phyloP scores from a whole-genome alignment of 2,113 vertebrate genomes.

The Perca schrenkii region DNA sequence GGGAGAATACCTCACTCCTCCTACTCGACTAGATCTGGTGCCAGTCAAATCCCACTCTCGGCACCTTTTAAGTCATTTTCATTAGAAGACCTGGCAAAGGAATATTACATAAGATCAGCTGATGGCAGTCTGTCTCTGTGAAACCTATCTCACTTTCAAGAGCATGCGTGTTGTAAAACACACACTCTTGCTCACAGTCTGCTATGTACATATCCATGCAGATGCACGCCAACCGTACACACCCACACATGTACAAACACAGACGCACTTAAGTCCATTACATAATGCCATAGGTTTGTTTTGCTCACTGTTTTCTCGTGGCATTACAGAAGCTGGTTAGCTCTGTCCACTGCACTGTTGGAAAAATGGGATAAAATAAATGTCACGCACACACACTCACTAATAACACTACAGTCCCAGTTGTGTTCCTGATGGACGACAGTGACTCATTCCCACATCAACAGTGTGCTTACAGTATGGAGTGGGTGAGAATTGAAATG shows the following conservation, averaged over 20 bases:
- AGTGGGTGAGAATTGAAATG: conserved; percentile 70
- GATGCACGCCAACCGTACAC: conserved; percentile 51
- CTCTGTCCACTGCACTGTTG: conserved; percentile 31
- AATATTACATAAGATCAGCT: conserved; percentile 80
- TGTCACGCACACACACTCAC: conserved; percentile 8
- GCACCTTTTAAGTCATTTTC: conserved; percentile 67
- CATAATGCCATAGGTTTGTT: conserved; percentile 65
- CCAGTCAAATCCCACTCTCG: conserved; percentile 72
- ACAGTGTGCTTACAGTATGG: conserved; percentile 47
- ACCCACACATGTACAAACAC: conserved; percentile 66
- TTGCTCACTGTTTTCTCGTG: conserved; percentile 15
- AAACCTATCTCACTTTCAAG: conserved; percentile 53
- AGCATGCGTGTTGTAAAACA: conserved; percentile 58
- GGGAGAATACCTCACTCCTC: conserved; percentile 72
- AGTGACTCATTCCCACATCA: conserved; percentile 72
- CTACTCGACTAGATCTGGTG: conserved; percentile 50
- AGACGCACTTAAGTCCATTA: conserved; percentile 65
- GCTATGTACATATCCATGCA: conserved; percentile 52
- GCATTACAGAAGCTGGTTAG: conserved; percentile 24
- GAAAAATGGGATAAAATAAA: conserved; percentile 41
- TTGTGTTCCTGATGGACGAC: conserved; percentile 53
- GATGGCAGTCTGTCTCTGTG: conserved; percentile 58
- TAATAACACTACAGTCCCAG: conserved; percentile 44
- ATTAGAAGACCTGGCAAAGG: conserved; percentile 59
- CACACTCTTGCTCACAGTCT: conserved; percentile 35